Conservation (phyloP, 1,140 invertebrate genomes). For the Anastrepha obliqua region DNA sequence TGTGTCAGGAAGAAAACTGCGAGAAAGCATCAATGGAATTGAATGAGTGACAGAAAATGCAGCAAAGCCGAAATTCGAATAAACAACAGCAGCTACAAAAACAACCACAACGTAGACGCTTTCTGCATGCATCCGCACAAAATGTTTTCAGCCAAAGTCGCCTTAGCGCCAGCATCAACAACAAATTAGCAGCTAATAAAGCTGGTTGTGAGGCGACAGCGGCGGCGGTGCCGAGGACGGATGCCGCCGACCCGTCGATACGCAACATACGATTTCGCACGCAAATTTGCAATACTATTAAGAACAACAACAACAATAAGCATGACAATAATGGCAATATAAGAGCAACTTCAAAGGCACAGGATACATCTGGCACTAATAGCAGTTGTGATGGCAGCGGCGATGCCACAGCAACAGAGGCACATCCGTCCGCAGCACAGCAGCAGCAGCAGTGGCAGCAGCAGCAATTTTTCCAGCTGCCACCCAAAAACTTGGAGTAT, state of each 20-base stretch:
- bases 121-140: background rate
- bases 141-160: constrained; percentile 10
- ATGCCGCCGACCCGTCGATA: background rate
- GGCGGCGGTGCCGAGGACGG: background rate
- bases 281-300: constrained; percentile 7
- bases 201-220: background rate
- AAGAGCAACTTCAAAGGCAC: constrained; percentile 40
- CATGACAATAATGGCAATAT: background rate
- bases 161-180: background rate
- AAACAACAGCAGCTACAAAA: constrained; percentile 7
- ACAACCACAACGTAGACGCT: background rate
- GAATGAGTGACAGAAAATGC: constrained; percentile 24
- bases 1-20: background rate
- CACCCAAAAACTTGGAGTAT: background rate
- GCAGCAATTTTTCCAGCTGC: background rate
- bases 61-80: background rate
- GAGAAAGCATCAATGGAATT: constrained; percentile 39
- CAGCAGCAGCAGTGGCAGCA: background rate
- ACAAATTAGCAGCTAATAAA: constrained; percentile 42
- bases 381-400: background rate
- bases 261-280: constrained; percentile 31
- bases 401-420: background rate
- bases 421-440: background rate
- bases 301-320: background rate
- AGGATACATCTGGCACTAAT: constrained; percentile 42